Conservation (phyloP, 2,888 invertebrate genomes). For the Dynastes tityus region DNA sequence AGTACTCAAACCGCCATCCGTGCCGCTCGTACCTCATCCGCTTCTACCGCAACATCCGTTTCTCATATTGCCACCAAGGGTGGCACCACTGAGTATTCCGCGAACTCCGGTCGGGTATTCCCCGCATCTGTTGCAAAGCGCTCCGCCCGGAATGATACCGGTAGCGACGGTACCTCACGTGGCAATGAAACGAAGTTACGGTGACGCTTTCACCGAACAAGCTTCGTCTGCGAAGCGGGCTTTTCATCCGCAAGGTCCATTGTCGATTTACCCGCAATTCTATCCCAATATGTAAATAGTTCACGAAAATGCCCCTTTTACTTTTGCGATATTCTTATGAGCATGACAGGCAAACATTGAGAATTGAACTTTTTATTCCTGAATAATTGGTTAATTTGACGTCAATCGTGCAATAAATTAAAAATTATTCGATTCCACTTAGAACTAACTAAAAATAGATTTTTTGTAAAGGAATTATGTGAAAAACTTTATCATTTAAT, state of each 20-base stretch:
- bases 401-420: too few relatives aligned
- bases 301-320: slow-evolving; percentile 13
- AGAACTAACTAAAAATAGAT: too few relatives aligned
- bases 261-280: slow-evolving; percentile 67
- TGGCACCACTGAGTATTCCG: slow-evolving; percentile 58
- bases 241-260: slow-evolving; percentile 62
- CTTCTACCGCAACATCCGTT: slow-evolving; percentile 62
- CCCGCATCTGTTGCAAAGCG: slow-evolving; percentile 59
- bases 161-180: slow-evolving; percentile 64
- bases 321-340: neutral
- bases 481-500: too few relatives aligned
- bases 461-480: too few relatives aligned
- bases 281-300: slow-evolving; percentile 67
- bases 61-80: slow-evolving; percentile 56
- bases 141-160: slow-evolving; percentile 61
- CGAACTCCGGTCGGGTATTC: slow-evolving; percentile 61
- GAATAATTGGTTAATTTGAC: too few relatives aligned
- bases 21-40: slow-evolving; percentile 65
- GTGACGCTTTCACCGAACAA: slow-evolving; percentile 68
- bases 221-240: slow-evolving; percentile 66
- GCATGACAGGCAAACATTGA: too few relatives aligned
- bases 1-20: slow-evolving; percentile 53
- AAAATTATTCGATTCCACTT: too few relatives aligned
- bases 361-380: too few relatives aligned
- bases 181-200: slow-evolving; percentile 68